A percentile compares a stretch with the other conserved stretches of the same genome.
Conservation (phyloP, 1,140 invertebrate species). For the Platorchestia sp. region DNA sequence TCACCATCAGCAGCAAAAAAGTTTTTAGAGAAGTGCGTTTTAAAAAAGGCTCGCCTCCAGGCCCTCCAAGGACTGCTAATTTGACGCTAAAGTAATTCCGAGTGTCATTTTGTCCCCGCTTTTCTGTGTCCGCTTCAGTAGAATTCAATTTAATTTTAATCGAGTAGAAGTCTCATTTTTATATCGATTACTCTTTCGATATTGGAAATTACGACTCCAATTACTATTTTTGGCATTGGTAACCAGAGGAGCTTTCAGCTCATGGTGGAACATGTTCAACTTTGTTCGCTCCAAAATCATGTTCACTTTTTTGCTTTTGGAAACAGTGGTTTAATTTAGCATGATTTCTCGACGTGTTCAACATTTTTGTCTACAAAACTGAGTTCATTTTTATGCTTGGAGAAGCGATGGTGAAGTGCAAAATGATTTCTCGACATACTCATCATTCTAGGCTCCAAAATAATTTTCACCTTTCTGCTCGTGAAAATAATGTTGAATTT, state of each 20-base stretch:
- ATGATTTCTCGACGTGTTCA: neutral
- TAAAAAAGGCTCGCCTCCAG: neutral
- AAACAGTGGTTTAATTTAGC: neutral
- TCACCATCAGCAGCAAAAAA: too few species aligned
- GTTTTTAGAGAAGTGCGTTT: neutral
- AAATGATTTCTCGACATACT: too few species aligned
- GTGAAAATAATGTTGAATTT: too few species aligned
- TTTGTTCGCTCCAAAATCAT: neutral
- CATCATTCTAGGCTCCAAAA: too few species aligned
- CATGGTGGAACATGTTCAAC: neutral
- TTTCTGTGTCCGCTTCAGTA: neutral
- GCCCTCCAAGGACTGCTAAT: neutral
- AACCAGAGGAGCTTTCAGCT: neutral
- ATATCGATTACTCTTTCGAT: neutral
- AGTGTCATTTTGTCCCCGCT: neutral
- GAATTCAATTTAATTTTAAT: neutral
- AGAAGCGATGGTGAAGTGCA: too few species aligned
- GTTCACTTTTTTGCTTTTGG: neutral
- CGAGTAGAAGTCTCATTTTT: neutral
- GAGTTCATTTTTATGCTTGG: too few species aligned
- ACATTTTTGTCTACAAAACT: too few species aligned
- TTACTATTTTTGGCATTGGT: neutral
- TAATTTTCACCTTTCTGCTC: too few species aligned
- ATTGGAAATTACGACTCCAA: neutral
- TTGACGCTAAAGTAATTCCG: neutral